Conservation (phyloP, 2,888 invertebrate species). For the Cataglyphis livida region DNA sequence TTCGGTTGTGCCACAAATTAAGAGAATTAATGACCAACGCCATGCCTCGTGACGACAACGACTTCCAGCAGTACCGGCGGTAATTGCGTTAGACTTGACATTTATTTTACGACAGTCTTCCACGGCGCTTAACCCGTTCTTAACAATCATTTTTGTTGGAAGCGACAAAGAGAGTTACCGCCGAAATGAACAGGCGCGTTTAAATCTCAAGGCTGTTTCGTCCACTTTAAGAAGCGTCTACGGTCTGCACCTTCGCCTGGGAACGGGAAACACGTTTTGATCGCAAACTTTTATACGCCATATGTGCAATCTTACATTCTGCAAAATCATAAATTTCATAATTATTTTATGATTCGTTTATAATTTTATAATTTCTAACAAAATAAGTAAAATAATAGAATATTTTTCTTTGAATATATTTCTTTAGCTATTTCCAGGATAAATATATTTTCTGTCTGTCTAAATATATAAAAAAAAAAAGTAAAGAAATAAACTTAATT, state of each 20-base stretch:
- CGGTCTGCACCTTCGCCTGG: slow-evolving; percentile 31
- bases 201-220: slow-evolving; percentile 61
- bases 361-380: not conserved
- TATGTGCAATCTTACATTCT: not conserved
- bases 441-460: not conserved
- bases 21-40: slow-evolving; percentile 71
- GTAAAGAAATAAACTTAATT: not conserved
- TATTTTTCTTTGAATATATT: not conserved
- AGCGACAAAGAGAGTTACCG: slow-evolving; percentile 61
- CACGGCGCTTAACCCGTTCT: slow-evolving; percentile 64
- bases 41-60: slow-evolving; percentile 64
- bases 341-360: slow-evolving; percentile 7
- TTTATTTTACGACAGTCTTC: slow-evolving; percentile 69
- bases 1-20: slow-evolving; percentile 71
- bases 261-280: slow-evolving; percentile 46
- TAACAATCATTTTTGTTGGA: slow-evolving; percentile 69
- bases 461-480: not conserved
- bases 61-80: slow-evolving; percentile 46
- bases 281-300: slow-evolving; percentile 27
- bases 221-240: slow-evolving; percentile 31
- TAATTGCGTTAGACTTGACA: slow-evolving; percentile 73
- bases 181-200: slow-evolving; percentile 60
- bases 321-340: slow-evolving; percentile 5
- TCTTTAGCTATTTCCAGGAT: not conserved
- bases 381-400: not conserved